Evolutionary conservation across 2,113 vertebrate species (phyloP).

Genomic region (Petroica traversi): DNA sequence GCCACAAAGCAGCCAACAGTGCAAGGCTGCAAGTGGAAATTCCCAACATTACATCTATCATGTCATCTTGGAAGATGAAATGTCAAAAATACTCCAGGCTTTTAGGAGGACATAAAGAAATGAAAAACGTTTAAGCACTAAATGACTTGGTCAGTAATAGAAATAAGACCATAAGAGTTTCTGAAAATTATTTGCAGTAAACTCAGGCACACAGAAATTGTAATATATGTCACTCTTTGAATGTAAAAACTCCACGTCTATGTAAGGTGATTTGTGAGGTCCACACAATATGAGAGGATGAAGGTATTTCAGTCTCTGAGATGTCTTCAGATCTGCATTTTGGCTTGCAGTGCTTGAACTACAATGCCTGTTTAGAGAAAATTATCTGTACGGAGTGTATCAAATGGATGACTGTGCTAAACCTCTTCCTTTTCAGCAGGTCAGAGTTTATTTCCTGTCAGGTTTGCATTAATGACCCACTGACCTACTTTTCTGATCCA

Average conservation of each 20-base stretch:
- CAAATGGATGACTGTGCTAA: neutral
- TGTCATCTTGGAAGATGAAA: neutral
- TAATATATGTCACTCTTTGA: neutral
- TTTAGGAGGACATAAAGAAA: neutral
- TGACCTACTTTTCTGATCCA: slow-evolving; percentile 74
- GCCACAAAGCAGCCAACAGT: neutral
- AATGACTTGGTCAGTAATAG: neutral
- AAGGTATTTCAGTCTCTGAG: neutral
- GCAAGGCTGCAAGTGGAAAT: neutral
- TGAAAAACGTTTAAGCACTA: neutral
- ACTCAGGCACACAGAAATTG: neutral
- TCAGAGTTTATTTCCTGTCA: slow-evolving; percentile 23
- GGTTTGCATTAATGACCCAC: slow-evolving; percentile 66
- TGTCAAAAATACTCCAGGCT: neutral
- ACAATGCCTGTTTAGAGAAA: neutral
- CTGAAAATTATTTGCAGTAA: neutral
- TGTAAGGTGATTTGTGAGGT: neutral
- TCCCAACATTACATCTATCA: neutral
- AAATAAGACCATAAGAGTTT: neutral
- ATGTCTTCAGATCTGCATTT: neutral
- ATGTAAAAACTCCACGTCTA: neutral
- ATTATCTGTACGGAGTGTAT: neutral
- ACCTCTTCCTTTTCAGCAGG: neutral
- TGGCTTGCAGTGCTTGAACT: neutral
- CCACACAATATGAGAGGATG: neutral